phyloP scores from a whole-genome alignment of 2,797 vertebrate genomes.

The Lagodon rhomboides region DNA sequence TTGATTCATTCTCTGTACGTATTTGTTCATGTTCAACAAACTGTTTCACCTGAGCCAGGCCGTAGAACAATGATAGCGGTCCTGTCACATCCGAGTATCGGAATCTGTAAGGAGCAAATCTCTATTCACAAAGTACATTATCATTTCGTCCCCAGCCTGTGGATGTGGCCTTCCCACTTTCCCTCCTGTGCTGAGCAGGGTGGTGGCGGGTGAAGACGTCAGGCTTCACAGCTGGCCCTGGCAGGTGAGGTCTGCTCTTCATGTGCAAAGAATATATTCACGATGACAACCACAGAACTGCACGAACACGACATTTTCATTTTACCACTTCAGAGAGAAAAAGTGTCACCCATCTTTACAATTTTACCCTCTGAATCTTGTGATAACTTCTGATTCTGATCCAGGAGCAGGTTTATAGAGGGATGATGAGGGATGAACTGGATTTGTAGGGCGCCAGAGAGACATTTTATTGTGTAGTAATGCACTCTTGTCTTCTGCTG shows the following conservation, averaged over 20 bases:
- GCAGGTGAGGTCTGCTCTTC: conserved; percentile 57
- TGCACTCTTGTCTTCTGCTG: background rate
- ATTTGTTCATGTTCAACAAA: no score
- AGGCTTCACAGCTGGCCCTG: conserved; percentile 74
- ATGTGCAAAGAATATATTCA: background rate
- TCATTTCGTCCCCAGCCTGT: conserved; percentile 39
- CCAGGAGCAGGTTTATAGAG: background rate
- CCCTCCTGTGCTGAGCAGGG: conserved; percentile 58
- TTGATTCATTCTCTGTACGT: no score
- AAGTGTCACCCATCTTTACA: background rate
- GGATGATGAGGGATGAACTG: background rate
- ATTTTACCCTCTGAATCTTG: background rate
- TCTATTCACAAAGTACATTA: background rate
- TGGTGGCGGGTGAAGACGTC: conserved; percentile 66
- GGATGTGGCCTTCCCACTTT: conserved; percentile 66
- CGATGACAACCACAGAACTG: background rate
- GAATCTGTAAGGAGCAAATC: background rate
- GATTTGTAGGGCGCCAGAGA: background rate
- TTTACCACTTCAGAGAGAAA: background rate
- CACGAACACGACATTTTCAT: background rate
- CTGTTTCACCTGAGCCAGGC: no score
- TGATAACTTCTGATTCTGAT: background rate
- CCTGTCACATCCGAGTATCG: no score
- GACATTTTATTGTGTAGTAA: background rate
- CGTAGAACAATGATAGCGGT: no score